Conservation (phyloP, 2,797 vertebrate genomes). For the Poliocrania exsul region DNA sequence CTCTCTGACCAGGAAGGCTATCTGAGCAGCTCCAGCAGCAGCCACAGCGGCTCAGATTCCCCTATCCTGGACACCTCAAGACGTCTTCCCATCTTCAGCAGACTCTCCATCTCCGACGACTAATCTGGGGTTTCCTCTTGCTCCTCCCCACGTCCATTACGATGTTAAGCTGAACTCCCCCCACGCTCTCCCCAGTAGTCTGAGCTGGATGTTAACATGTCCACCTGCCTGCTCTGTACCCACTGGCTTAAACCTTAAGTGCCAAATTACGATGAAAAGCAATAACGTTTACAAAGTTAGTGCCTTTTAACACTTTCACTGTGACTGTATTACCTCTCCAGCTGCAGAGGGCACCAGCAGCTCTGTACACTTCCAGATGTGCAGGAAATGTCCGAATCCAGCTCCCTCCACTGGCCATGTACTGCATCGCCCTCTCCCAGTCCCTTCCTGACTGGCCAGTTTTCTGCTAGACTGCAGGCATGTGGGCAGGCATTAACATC, state of each 20-base stretch:
- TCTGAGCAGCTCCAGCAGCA: constrained; percentile 96
- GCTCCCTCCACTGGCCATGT: constrained; percentile 76
- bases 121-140: constrained; percentile 75
- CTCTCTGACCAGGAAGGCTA: constrained; percentile 98
- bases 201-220: constrained; percentile 64
- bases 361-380: constrained; percentile 76
- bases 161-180: constrained; percentile 77
- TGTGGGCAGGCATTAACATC: constrained; percentile 70
- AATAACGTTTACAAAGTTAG: constrained; percentile 85
- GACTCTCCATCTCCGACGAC: constrained; percentile 97
- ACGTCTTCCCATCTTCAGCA: constrained; percentile 98
- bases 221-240: constrained; percentile 71
- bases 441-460: constrained; percentile 54
- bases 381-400: constrained; percentile 67
- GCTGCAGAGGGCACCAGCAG: constrained; percentile 83
- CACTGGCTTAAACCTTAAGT: constrained; percentile 79
- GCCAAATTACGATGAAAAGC: constrained; percentile 80
- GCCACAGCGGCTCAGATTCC: constrained; percentile 94
- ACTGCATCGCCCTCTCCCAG: constrained; percentile 58
- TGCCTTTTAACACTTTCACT: constrained; percentile 83
- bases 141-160: constrained; percentile 49
- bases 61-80: constrained; percentile 93
- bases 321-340: constrained; percentile 84
- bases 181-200: not conserved
- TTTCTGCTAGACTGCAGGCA: constrained; percentile 67